These are phyloP conservation scores for Crematogaster levior DNA, from an alignment of 2,888 invertebrate genomes.

Conservation along the genomic window DNA sequence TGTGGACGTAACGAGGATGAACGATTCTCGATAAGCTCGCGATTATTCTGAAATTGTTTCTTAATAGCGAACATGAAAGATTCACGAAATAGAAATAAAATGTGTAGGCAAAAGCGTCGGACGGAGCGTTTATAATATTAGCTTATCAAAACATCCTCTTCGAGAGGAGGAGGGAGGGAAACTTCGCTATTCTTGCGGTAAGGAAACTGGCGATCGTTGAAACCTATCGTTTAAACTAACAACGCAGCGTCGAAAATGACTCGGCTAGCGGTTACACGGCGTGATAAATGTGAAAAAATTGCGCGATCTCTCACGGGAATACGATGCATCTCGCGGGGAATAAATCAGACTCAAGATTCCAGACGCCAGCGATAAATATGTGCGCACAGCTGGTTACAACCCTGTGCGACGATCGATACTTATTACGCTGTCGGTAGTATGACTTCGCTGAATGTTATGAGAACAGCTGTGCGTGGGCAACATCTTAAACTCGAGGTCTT, in stretches of 20 bases:
- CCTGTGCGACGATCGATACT: conserved; percentile 35
- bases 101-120: neutral
- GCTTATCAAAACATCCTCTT: neutral
- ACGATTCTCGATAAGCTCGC: conserved; percentile 19
- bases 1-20: conserved; percentile 11
- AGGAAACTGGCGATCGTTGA: conserved; percentile 11
- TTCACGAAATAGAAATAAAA: conserved; percentile 22
- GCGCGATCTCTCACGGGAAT: conserved; percentile 24
- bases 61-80: conserved; percentile 26
- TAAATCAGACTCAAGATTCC: conserved; percentile 48
- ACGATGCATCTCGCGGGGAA: conserved; percentile 31
- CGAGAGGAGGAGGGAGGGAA: neutral
- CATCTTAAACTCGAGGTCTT: conserved; percentile 37
- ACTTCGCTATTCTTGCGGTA: neutral
- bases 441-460: conserved; percentile 41
- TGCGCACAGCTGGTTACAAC: conserved; percentile 46
- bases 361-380: conserved; percentile 41
- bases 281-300: conserved; percentile 42
- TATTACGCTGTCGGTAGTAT: conserved; percentile 10
- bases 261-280: conserved; percentile 6
- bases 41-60: conserved; percentile 38
- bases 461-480: conserved; percentile 44
- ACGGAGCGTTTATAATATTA: neutral
- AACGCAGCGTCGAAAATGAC: conserved; percentile 16
- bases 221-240: conserved; percentile 7